Evolutionary conservation across 2,797 vertebrate species (phyloP).

Genomic region (Rhinella marina): DNA sequence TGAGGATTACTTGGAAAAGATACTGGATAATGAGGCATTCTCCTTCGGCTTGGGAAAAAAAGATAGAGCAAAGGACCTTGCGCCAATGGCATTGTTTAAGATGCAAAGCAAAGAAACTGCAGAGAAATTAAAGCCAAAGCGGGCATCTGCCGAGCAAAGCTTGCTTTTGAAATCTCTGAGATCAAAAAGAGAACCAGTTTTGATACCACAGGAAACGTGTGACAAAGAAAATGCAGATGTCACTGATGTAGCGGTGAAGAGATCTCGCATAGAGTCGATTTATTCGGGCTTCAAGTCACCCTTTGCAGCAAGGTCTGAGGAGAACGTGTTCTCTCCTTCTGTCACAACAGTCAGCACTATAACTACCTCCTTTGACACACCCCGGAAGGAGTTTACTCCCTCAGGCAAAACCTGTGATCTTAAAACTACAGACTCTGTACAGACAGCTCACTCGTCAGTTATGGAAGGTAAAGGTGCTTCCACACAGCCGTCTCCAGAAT

Average conservation of each 20-base stretch:
- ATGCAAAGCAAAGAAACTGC: conserved; percentile 79
- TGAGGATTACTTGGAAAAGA: conserved; percentile 90
- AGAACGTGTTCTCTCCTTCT: conserved; percentile 75
- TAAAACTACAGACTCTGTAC: conserved; percentile 63
- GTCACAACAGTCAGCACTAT: conserved; percentile 71
- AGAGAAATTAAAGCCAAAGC: conserved; percentile 74
- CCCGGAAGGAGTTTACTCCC: conserved; percentile 65
- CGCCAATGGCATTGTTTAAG: conserved; percentile 84
- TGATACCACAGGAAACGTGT: conserved; percentile 64
- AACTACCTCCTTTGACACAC: conserved; percentile 69
- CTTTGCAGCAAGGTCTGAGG: conserved; percentile 65
- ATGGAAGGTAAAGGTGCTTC: conserved; percentile 29
- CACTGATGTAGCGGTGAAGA: conserved; percentile 74
- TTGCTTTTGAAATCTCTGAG: conserved; percentile 80
- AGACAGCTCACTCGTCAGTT: conserved; percentile 67
- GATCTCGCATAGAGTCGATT: conserved; percentile 86
- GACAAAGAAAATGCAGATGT: conserved; percentile 72
- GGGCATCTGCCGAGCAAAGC: conserved; percentile 82
- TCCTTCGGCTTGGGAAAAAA: conserved; percentile 86
- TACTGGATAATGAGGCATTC: conserved; percentile 86
- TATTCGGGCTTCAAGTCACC: conserved; percentile 83
- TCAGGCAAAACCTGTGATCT: conserved; percentile 64
- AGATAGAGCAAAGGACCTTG: conserved; percentile 71
- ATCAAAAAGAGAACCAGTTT: conserved; percentile 66
- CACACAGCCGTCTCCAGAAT: conserved; percentile 11